Percentiles rank a stretch among this genome's conserved stretches.
These are phyloP conservation scores for Entomobrya multifasciata DNA, from an alignment of 2,888 invertebrate species.

Conservation along the genomic window DNA sequence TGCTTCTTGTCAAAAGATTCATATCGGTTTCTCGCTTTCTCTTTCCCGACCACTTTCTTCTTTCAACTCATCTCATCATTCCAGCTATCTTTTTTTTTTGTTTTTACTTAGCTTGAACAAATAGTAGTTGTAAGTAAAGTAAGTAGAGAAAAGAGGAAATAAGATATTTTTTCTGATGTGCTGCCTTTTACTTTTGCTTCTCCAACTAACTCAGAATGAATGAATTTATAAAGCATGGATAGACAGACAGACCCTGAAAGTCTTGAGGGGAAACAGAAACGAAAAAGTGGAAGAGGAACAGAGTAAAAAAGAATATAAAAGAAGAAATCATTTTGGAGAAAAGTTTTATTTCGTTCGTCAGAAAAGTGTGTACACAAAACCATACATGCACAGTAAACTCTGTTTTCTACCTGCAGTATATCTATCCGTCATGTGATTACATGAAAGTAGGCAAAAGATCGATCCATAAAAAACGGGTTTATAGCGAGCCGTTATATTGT, in stretches of 20 bases:
- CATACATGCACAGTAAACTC: background rate
- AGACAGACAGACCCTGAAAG: constrained; percentile 19
- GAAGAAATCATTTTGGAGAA: constrained; percentile 43
- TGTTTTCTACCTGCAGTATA: no score
- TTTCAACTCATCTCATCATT: constrained; percentile 4
- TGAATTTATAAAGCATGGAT: no score
- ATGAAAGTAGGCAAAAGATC: background rate
- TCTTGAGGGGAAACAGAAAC: constrained; percentile 45
- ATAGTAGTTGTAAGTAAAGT: constrained; percentile 25
- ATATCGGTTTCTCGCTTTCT: constrained; percentile 28
- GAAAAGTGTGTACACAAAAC: constrained; percentile 25
- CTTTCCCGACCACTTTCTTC: background rate
- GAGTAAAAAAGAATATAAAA: constrained; percentile 35
- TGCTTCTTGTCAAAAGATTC: constrained; percentile 51
- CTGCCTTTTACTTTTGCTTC: no score
- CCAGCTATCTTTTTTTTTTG: constrained; percentile 8
- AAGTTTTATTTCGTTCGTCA: constrained; percentile 26
- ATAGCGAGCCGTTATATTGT: background rate
- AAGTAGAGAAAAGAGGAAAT: constrained; percentile 51
- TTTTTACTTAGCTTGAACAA: constrained; percentile 58
- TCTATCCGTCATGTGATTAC: no score
- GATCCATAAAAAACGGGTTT: background rate
- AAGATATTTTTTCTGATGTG: constrained; percentile 45
- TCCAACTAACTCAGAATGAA: no score
- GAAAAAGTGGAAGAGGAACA: constrained; percentile 21